phyloP scores from a whole-genome alignment of 1,140 invertebrate genomes.

The Cyclargus thomasi region DNA sequence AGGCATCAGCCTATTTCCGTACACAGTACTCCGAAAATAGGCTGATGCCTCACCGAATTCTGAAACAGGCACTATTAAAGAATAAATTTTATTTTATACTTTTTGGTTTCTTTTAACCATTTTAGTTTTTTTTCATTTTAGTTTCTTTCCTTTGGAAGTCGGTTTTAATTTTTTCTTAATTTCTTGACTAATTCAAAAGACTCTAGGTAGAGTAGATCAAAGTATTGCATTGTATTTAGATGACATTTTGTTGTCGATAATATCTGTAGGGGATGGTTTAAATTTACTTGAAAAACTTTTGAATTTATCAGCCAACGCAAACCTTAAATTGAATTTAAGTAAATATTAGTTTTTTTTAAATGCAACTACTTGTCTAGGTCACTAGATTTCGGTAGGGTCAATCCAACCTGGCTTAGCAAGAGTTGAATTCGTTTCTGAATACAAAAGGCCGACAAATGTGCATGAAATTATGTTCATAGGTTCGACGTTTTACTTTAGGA shows the following conservation, averaged over 20 bases:
- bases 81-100: too few species aligned
- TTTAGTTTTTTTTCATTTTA: too few species aligned
- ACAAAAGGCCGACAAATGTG: background rate
- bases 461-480: background rate
- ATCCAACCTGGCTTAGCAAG: conserved; percentile 10
- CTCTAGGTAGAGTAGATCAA: background rate
- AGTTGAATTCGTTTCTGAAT: background rate
- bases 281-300: conserved; percentile 17
- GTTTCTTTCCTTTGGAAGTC: too few species aligned
- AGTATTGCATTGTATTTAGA: conserved; percentile 16
- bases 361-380: conserved; percentile 18
- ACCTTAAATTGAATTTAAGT: conserved; percentile 22
- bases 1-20: too few species aligned
- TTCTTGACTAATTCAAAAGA: conserved; percentile 11
- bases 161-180: too few species aligned
- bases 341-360: conserved; percentile 23
- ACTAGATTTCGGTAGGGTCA: conserved; percentile 16
- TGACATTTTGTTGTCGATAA: conserved; percentile 18
- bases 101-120: too few species aligned
- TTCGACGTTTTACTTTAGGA: background rate
- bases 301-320: conserved; percentile 2
- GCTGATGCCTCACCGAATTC: too few species aligned
- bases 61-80: too few species aligned
- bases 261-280: conserved; percentile 5
- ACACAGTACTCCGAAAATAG: too few species aligned